Evolutionary conservation across 1,140 invertebrate species (phyloP), one percentile per base, ranked within the genome.

Genomic region (Drosophila sechellia): DNA sequence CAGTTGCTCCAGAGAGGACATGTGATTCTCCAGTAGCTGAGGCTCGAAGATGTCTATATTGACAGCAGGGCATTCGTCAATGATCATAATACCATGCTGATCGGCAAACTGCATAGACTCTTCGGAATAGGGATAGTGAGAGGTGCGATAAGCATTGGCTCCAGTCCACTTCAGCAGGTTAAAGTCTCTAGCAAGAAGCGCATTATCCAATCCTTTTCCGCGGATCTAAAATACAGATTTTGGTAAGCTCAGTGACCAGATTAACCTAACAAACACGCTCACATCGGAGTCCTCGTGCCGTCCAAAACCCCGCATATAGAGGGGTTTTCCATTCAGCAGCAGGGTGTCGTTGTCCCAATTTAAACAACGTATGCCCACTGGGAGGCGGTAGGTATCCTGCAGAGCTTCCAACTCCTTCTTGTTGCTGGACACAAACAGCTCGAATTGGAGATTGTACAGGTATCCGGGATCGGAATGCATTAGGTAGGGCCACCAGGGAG

Each of bases 41-140:
- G 77, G 77, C 34, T 77, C 71, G 50, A 91, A 92, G 17, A 89
- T 59, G 53, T 96, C 96, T 13, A 98, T 96, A 83, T 98, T 96
- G 3, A 99, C 98, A 43, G 96, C 97, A 0, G 98, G 97, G 92
- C 97, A 97, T 92, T 99, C 98, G 90, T 98, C 96, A 63, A 99
- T 98, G n/a, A 99, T 96, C 92, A 98, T 97, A 74, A 99, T 98
- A 17, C 98, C 98, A 61, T 96, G 94, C 84, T 96, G 94, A 92
- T 99, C 98, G 20, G 98, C 98, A 87, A 97, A 93, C 89, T 99
- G 97, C 95, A 99, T 97, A 27, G 98, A 96, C 93, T 99, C 98
- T 90, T 99, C 98, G 1, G 98, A 97, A 93, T 99, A 99, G 3
- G 99, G 99, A 93, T 99, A 99, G 92, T 99, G 98, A 0, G 98